phyloP scores from a whole-genome alignment of 2,888 invertebrate genomes.

The Drosophila diplacantha region DNA sequence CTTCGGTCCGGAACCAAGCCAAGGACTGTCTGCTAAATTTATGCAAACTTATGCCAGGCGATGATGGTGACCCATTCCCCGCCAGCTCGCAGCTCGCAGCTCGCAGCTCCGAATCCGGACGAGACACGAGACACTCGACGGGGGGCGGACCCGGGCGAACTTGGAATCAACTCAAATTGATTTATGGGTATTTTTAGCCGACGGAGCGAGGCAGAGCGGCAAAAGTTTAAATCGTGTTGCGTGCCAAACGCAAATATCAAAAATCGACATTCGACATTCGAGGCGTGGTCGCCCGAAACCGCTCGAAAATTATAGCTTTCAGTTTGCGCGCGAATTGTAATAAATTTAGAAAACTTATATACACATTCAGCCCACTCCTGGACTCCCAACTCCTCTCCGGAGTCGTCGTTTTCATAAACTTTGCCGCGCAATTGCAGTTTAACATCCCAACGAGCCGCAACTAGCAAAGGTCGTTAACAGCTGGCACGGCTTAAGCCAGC shows the following conservation, averaged over 20 bases:
- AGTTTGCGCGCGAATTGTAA: constrained; percentile 70
- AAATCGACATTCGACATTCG: constrained; percentile 67
- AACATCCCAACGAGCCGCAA: constrained; percentile 55
- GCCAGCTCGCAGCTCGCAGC: constrained; percentile 33
- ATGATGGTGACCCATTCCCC: constrained; percentile 38
- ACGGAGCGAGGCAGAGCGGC: constrained; percentile 19
- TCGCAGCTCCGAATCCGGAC: constrained; percentile 58
- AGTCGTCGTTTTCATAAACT: constrained; percentile 61
- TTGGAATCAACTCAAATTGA: constrained; percentile 65
- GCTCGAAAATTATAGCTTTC: constrained; percentile 71
- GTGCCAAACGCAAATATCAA: constrained; percentile 71
- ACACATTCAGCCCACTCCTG: constrained; percentile 42
- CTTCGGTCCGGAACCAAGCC: constrained; percentile 28
- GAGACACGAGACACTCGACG: constrained; percentile 57
- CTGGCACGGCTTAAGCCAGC: constrained; percentile 62
- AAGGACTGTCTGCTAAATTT: constrained; percentile 56
- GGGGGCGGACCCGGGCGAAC: constrained; percentile 25
- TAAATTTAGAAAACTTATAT: constrained; percentile 69
- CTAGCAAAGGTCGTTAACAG: constrained; percentile 69
- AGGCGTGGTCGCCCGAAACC: constrained; percentile 68
- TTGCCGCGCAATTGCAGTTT: constrained; percentile 58
- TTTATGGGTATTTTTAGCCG: constrained; percentile 69
- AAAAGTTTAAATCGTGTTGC: constrained; percentile 68
- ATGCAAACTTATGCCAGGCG: constrained; percentile 59
- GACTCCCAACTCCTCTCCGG: neutral